These are phyloP conservation scores for Pantherophis vulpinus DNA, from an alignment of 2,797 vertebrate species.

Conservation along the genomic window DNA sequence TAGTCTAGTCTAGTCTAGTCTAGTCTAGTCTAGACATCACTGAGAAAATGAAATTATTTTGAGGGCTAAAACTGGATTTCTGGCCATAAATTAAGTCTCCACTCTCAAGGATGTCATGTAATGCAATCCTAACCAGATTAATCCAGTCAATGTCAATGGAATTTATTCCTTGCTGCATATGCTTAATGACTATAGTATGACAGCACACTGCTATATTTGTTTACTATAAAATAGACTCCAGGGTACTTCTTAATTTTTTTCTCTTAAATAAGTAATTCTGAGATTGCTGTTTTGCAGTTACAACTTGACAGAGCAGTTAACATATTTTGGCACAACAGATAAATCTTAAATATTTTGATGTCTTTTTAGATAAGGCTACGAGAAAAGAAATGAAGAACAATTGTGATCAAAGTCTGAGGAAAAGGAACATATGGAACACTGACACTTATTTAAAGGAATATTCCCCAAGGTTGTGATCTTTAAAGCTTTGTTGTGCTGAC, in stretches of 20 bases:
- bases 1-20: no score
- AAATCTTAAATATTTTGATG: not conserved
- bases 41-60: not conserved
- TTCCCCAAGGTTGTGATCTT: slow-evolving; percentile 35
- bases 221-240: not conserved
- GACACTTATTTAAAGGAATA: slow-evolving; percentile 46
- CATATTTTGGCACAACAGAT: not conserved
- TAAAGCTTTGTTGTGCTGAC: slow-evolving; percentile 48
- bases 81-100: not conserved
- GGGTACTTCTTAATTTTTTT: no score
- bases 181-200: not conserved
- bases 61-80: not conserved
- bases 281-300: not conserved
- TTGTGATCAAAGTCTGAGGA: slow-evolving; percentile 28
- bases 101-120: not conserved
- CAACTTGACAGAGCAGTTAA: not conserved
- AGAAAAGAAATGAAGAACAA: not conserved
- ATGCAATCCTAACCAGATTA: not conserved
- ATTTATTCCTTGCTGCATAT: not conserved
- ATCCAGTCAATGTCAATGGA: no score
- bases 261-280: not conserved
- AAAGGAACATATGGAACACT: slow-evolving; percentile 33
- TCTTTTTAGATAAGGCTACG: not conserved
- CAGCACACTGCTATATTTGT: not conserved
- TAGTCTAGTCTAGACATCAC: no score